phyloP scores from a whole-genome alignment of 1,140 invertebrate species.

The Lysiphlebus fabarum region DNA sequence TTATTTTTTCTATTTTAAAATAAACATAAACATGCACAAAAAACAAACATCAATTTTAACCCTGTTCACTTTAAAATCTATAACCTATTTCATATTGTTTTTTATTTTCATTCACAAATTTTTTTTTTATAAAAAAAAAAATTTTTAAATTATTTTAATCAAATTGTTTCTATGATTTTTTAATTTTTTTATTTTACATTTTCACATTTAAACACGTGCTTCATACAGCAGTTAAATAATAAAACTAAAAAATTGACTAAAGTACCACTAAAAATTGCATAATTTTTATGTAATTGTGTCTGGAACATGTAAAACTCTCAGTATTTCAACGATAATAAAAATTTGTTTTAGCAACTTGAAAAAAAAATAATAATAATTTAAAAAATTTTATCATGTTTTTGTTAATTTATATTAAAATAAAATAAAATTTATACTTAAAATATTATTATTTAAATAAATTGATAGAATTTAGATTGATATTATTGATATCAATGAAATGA shows the following conservation, averaged over 20 bases:
- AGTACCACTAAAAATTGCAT: conserved; percentile 2
- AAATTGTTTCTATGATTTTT: background rate
- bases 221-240: background rate
- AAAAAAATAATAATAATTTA: too few species aligned
- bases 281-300: conserved; percentile 9
- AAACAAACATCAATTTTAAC: background rate
- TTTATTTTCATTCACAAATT: too few species aligned
- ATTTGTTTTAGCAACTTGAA: too few species aligned
- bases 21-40: conserved; percentile 23
- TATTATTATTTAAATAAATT: too few species aligned
- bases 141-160: background rate
- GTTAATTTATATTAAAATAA: too few species aligned
- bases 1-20: conserved; percentile 38
- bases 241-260: background rate
- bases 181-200: background rate
- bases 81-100: too few species aligned
- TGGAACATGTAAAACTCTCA: too few species aligned
- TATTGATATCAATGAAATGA: conserved; percentile 32
- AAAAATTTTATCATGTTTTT: too few species aligned
- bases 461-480: too few species aligned
- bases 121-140: too few species aligned
- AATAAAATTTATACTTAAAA: too few species aligned
- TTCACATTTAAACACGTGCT: conserved; percentile 8
- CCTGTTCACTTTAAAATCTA: background rate
- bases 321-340: too few species aligned